Evolutionary conservation across 2,797 vertebrate genomes (phyloP).

Genomic region (Euthynnus affinis): DNA sequence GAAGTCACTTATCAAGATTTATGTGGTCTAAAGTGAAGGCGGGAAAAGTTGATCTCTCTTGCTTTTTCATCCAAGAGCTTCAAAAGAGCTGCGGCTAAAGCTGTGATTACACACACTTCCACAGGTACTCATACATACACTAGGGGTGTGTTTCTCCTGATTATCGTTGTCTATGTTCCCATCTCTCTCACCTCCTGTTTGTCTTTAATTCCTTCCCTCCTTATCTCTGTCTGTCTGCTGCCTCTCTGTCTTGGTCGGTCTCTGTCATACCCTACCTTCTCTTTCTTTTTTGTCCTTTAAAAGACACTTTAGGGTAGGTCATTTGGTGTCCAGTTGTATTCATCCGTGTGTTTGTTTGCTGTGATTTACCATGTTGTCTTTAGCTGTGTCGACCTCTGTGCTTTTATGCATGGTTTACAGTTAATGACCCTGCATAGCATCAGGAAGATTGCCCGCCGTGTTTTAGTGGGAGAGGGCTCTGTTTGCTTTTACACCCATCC

Average conservation of each 20-base stretch:
- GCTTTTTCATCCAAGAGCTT: constrained; percentile 62
- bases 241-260: constrained; percentile 6
- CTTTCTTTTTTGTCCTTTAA: constrained; percentile 15
- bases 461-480: constrained; percentile 48
- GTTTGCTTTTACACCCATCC: constrained; percentile 58
- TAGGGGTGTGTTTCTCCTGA: constrained; percentile 57
- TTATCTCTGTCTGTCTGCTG: constrained; percentile 33
- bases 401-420: constrained; percentile 55
- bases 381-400: constrained; percentile 25
- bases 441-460: constrained; percentile 52
- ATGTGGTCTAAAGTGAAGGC: constrained; percentile 50
- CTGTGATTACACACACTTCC: constrained; percentile 45
- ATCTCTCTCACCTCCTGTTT: background rate
- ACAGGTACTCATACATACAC: constrained; percentile 50
- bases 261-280: constrained; percentile 6
- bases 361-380: constrained; percentile 62
- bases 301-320: constrained; percentile 1
- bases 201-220: background rate
- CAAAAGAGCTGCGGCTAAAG: constrained; percentile 56
- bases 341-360: constrained; percentile 49
- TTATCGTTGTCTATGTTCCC: constrained; percentile 56
- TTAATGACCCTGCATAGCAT: constrained; percentile 57
- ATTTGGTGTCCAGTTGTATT: constrained; percentile 14
- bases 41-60: constrained; percentile 48
- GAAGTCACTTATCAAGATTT: constrained; percentile 54